These are phyloP conservation scores for Apis cerana DNA, from an alignment of 1,140 invertebrate species.

Conservation along the genomic window DNA sequence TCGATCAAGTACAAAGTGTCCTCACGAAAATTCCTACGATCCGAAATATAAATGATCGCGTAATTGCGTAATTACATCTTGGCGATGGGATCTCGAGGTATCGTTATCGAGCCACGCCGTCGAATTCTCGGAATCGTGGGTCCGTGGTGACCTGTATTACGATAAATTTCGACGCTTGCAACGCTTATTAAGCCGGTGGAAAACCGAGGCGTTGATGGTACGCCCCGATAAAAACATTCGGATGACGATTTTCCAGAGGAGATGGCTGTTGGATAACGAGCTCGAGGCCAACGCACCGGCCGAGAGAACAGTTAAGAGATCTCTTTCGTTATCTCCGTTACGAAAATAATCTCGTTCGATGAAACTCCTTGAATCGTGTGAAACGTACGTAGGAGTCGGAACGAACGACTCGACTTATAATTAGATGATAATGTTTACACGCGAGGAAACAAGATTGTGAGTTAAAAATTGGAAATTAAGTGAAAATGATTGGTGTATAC, in stretches of 20 bases:
- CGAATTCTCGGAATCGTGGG: conserved; percentile 23
- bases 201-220: conserved; percentile 10
- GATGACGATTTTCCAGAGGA: conserved; percentile 26
- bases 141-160: conserved; percentile 9
- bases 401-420: neutral
- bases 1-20: too few species aligned
- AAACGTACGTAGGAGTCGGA: neutral
- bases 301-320: neutral
- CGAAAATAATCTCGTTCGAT: conserved; percentile 58
- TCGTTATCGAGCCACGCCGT: neutral
- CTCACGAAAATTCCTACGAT: neutral
- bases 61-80: conserved; percentile 28
- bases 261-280: conserved; percentile 10
- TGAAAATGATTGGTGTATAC: too few species aligned
- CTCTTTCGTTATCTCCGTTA: conserved; percentile 20
- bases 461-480: neutral
- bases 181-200: conserved; percentile 26
- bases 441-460: neutral
- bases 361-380: conserved; percentile 45
- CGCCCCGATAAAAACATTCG: neutral
- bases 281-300: neutral
- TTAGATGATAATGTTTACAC: too few species aligned
- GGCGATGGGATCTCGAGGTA: neutral
- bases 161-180: conserved; percentile 13
- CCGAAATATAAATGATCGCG: too few species aligned